A percentile compares a stretch with the other conserved stretches of the same genome.
These are phyloP conservation scores for Macrochelys suwanniensis DNA, from an alignment of 2,797 vertebrate species.

Conservation along the genomic window DNA sequence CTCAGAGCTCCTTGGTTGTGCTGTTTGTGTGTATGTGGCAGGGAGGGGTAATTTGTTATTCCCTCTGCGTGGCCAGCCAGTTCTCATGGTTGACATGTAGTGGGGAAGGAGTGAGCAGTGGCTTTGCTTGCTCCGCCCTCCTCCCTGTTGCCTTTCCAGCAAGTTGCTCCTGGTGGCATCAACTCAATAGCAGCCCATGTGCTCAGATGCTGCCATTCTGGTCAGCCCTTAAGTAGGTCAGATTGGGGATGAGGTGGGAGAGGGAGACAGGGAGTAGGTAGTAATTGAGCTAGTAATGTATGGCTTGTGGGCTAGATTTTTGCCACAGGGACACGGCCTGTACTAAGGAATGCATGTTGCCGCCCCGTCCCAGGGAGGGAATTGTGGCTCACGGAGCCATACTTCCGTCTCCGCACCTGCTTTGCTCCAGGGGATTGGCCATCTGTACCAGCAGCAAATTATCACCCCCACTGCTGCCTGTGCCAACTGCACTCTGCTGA, in stretches of 20 bases:
- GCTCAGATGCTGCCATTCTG: fast-evolving
- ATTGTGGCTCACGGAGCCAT: background rate
- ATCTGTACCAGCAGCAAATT: background rate
- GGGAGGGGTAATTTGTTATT: background rate
- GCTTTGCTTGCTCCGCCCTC: background rate
- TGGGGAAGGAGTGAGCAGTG: background rate
- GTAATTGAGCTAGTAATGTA: background rate
- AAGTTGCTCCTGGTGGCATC: background rate
- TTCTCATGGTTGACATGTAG: background rate
- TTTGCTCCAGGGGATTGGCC: background rate
- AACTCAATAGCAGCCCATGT: background rate
- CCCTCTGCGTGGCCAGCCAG: background rate
- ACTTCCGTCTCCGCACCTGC: background rate
- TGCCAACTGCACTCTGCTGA: background rate
- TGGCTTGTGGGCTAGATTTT: background rate
- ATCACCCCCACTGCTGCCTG: background rate
- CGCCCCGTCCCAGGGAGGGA: background rate
- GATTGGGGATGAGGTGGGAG: background rate
- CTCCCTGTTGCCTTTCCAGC: background rate
- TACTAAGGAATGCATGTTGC: background rate
- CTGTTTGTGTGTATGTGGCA: background rate
- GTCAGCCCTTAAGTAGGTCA: background rate
- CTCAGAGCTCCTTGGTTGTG: background rate
- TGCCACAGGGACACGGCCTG: background rate
- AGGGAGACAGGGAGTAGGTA: background rate